Conservation (phyloP, 2,888 invertebrate genomes). For the Zeuzera pyrina region DNA sequence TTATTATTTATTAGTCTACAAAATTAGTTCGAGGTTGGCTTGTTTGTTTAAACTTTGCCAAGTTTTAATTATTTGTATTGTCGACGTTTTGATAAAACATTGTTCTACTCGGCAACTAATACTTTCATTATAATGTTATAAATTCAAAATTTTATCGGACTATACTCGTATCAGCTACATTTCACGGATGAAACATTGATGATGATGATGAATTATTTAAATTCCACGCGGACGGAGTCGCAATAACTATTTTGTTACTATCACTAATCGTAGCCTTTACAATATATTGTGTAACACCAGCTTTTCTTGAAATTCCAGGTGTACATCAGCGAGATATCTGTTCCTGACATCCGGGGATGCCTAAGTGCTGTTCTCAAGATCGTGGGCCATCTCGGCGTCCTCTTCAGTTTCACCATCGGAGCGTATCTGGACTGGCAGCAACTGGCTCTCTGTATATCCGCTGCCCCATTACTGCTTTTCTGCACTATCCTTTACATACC, state of each 20-base stretch:
- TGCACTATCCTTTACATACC: slow-evolving; percentile 85
- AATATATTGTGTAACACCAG: no score
- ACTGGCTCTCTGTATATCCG: slow-evolving; percentile 84
- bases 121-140: no score
- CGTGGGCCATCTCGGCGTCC: slow-evolving; percentile 87
- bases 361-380: slow-evolving; percentile 90
- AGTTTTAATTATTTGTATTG: no score
- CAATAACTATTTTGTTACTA: no score
- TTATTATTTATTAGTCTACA: slow-evolving; percentile 43
- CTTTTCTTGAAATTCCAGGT: slow-evolving; percentile 76
- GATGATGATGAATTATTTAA: no score
- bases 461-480: slow-evolving; percentile 84
- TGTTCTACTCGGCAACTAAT: no score
- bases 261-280: no score
- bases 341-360: slow-evolving; percentile 88
- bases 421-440: slow-evolving; percentile 89
- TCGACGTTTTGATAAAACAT: no score
- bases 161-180: no score
- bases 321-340: slow-evolving; percentile 93
- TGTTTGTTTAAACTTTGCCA: slow-evolving; percentile 1
- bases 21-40: slow-evolving; percentile 26
- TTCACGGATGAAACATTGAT: no score
- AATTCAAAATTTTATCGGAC: no score
- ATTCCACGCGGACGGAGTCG: no score
- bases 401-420: slow-evolving; percentile 87